Conservation (phyloP, 30 jellyfish, hydroid and myxozoan genomes). For the Aurelia sp. region DNA sequence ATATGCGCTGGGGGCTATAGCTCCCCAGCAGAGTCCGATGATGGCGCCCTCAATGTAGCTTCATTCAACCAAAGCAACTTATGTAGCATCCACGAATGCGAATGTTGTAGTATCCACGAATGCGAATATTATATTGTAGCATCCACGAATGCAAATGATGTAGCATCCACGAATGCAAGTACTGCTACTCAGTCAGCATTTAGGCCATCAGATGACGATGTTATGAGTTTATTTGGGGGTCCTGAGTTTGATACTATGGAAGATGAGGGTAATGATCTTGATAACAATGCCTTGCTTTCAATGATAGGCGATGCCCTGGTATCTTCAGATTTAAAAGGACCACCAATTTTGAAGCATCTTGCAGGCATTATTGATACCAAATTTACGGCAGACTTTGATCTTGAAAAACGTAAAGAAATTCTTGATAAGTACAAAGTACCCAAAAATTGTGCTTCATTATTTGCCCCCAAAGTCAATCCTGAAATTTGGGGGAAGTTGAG, state of each 20-base stretch:
- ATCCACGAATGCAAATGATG: too few relatives aligned
- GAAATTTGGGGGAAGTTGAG: slow-evolving; percentile 8
- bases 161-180: slow-evolving; percentile 25
- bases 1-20: neutral
- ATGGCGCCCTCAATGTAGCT: slow-evolving; percentile 21
- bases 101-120: too few relatives aligned
- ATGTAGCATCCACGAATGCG: too few relatives aligned
- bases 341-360: slow-evolving; percentile 18
- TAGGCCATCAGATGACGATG: slow-evolving; percentile 26
- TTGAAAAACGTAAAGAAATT: too few relatives aligned
- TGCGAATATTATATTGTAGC: too few relatives aligned
- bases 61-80: slow-evolving; percentile 22
- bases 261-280: slow-evolving; percentile 21
- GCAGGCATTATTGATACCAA: slow-evolving; percentile 2
- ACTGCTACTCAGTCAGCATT: slow-evolving; percentile 31
- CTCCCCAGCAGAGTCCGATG: slow-evolving; percentile 12
- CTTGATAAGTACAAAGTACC: slow-evolving; percentile 8
- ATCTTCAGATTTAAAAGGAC: neutral
- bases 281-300: slow-evolving; percentile 33
- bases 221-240: slow-evolving; percentile 18
- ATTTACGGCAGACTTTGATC: too few relatives aligned
- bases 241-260: slow-evolving; percentile 13
- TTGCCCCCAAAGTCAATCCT: slow-evolving; percentile 39
- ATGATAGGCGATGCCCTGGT: slow-evolving; percentile 24
- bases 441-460: neutral